These are phyloP conservation scores for Bombylius major DNA, from an alignment of 2,888 invertebrate species.

Conservation along the genomic window DNA sequence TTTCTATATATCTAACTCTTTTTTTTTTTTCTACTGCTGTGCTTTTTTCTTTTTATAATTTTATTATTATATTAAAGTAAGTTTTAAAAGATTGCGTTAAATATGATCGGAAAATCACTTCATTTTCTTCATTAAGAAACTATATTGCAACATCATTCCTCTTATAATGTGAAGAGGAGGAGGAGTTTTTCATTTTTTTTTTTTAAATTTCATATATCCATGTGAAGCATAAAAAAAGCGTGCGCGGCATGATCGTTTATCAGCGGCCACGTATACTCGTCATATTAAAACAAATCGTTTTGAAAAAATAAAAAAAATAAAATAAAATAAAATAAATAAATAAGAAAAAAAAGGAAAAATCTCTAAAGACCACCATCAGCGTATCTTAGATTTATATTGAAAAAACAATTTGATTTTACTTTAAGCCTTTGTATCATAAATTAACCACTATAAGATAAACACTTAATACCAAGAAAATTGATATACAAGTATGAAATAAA, in stretches of 20 bases:
- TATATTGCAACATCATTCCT: neutral
- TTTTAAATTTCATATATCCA: neutral
- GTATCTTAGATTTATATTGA: neutral
- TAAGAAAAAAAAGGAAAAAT: neutral
- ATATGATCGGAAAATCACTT: slow-evolving; percentile 6
- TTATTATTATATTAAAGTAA: too few relatives aligned
- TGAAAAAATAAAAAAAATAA: too few relatives aligned
- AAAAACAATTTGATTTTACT: neutral
- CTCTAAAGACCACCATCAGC: neutral
- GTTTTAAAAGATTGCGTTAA: slow-evolving; percentile 1
- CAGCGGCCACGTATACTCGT: neutral
- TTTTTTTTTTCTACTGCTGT: too few relatives aligned
- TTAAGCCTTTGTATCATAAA: too few relatives aligned
- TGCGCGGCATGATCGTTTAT: slow-evolving; percentile 5
- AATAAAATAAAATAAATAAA: too few relatives aligned
- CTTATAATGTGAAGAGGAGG: neutral
- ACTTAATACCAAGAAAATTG: too few relatives aligned
- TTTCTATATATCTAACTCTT: too few relatives aligned
- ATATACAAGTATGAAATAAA: too few relatives aligned
- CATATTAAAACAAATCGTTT: slow-evolving; percentile 2
- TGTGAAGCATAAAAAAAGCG: neutral
- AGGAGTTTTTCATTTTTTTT: neutral
- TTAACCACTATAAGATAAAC: too few relatives aligned
- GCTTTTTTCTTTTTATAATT: too few relatives aligned
- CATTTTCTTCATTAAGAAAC: neutral